Conservation (phyloP, 2,888 invertebrate species). For the Colostygia pectinataria region DNA sequence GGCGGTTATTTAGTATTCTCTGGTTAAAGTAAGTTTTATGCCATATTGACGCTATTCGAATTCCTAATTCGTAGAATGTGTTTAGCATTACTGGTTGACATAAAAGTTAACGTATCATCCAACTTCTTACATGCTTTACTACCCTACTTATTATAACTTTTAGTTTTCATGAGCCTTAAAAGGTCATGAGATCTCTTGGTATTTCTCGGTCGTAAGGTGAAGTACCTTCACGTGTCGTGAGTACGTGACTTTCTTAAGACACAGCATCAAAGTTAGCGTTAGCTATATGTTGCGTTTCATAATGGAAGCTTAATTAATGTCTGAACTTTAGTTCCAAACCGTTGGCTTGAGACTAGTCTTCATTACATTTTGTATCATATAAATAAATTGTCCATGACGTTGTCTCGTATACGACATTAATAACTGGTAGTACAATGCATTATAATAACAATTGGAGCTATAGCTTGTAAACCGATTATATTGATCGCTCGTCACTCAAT, state of each 20-base stretch:
- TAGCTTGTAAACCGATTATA: slow-evolving; percentile 78
- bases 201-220: slow-evolving; percentile 34
- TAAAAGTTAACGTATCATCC: slow-evolving; percentile 10
- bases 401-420: slow-evolving; percentile 63
- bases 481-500: slow-evolving; percentile 72
- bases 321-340: slow-evolving; percentile 55
- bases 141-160: neutral
- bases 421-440: slow-evolving; percentile 72
- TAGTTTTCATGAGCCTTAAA: slow-evolving; percentile 11
- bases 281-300: slow-evolving; percentile 40
- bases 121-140: slow-evolving; percentile 2
- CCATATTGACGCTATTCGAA: slow-evolving; percentile 31
- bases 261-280: slow-evolving; percentile 48
- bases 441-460: slow-evolving; percentile 74
- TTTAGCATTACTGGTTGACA: slow-evolving; percentile 12
- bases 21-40: slow-evolving; percentile 14
- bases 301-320: slow-evolving; percentile 66
- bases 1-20: slow-evolving; percentile 23
- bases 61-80: slow-evolving; percentile 23
- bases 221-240: slow-evolving; percentile 41
- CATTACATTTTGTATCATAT: slow-evolving; percentile 44
- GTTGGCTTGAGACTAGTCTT: slow-evolving; percentile 54
- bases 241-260: slow-evolving; percentile 55
- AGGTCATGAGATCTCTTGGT: slow-evolving; percentile 25
- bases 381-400: slow-evolving; percentile 62